Conservation (phyloP, 2,888 invertebrate species). For the Cepaea hortensis region DNA sequence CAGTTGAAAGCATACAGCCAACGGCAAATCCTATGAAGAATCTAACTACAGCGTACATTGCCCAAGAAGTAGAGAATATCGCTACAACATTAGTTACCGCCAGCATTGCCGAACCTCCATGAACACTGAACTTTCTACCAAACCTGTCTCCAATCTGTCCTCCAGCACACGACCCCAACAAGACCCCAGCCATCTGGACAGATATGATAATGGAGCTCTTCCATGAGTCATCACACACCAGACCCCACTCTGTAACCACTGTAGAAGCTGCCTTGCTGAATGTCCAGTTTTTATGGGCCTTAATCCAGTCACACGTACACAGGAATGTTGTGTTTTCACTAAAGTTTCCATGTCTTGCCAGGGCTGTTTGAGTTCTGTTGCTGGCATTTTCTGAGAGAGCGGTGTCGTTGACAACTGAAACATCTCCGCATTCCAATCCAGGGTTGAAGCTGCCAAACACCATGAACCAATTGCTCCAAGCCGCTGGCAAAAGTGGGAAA, state of each 20-base stretch:
- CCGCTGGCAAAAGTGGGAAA: slow-evolving; percentile 49
- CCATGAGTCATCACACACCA: slow-evolving; percentile 66
- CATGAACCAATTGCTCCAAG: slow-evolving; percentile 62
- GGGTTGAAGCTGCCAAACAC: slow-evolving; percentile 59
- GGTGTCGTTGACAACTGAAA: neutral
- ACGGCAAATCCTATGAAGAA: slow-evolving; percentile 1
- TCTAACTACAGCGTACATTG: slow-evolving; percentile 13
- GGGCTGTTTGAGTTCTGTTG: neutral
- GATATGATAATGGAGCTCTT: slow-evolving; percentile 66
- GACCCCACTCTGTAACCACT: slow-evolving; percentile 36
- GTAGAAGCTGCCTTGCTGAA: slow-evolving; percentile 10
- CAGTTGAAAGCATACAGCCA: neutral
- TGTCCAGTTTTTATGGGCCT: neutral
- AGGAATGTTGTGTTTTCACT: neutral
- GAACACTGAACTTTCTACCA: slow-evolving; percentile 10
- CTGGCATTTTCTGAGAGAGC: neutral
- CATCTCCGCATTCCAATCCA: slow-evolving; percentile 47
- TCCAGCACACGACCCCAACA: slow-evolving; percentile 66
- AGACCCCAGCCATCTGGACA: slow-evolving; percentile 72
- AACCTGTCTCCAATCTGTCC: slow-evolving; percentile 48
- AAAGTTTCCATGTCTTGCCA: too few species aligned
- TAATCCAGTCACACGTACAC: neutral
- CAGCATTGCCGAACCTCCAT: neutral
- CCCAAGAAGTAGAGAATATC: neutral
- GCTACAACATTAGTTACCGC: slow-evolving; percentile 5